Evolutionary conservation across 1,140 invertebrate genomes (phyloP).

Genomic region (Drosophila elegans): DNA sequence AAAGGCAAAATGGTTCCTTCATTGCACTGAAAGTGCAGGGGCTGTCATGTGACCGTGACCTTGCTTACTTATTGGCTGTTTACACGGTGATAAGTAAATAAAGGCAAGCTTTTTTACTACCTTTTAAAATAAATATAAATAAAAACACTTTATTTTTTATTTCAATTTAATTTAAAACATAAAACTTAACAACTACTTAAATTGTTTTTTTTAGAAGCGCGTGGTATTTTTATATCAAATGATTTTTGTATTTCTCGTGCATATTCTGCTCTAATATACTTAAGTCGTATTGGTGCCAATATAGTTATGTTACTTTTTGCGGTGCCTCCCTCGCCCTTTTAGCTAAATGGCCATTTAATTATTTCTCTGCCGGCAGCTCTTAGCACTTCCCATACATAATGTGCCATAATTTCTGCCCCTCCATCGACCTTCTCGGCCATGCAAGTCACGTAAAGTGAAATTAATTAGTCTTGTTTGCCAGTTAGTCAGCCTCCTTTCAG

Average conservation of each 20-base stretch:
- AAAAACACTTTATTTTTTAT: too few species aligned
- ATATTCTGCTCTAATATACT: too few species aligned
- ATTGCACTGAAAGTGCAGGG: not conserved
- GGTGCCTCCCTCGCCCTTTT: not conserved
- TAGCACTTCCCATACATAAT: constrained; percentile 52
- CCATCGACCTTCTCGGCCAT: constrained; percentile 38
- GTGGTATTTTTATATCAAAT: too few species aligned
- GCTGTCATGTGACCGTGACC: not conserved
- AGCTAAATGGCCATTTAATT: constrained; percentile 54
- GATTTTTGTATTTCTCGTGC: too few species aligned
- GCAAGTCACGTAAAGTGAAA: constrained; percentile 70
- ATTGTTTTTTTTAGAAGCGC: too few species aligned
- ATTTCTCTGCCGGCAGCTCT: constrained; percentile 41
- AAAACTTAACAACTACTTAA: too few species aligned
- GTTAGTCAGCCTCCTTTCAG: constrained; percentile 51
- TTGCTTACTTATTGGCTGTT: not conserved
- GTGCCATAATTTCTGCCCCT: constrained; percentile 44
- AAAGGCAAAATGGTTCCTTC: too few species aligned
- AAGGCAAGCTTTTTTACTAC: too few species aligned
- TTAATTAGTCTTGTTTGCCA: constrained; percentile 73
- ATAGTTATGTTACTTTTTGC: not conserved
- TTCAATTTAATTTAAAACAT: too few species aligned
- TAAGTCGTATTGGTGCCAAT: too few species aligned
- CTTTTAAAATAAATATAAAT: too few species aligned
- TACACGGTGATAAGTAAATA: not conserved